Base-by-base conservation (phyloP, 2,113 vertebrate species). In the Riparia riparia region DNA sequence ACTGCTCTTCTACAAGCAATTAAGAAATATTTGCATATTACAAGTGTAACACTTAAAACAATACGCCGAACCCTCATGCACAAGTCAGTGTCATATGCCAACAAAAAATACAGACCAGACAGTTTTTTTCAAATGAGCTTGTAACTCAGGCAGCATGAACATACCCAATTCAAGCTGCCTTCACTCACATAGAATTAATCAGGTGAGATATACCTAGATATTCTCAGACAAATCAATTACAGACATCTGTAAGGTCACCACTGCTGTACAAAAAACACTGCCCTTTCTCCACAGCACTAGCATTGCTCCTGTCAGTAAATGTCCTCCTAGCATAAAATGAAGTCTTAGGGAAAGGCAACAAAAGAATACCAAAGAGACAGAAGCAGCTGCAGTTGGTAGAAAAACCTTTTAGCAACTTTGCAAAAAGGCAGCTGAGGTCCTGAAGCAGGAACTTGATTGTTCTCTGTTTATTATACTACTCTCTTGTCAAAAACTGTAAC, bases 241-340 rank as follows among this genome's bases (percentile, higher is more conserved):
- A 87, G 20, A 29, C 3, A 61, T 18, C 63, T 69, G 17, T 65
- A 86, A 93, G 10, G 25, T 54, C 17, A 83, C 49, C 39, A 49
- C 0, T 25, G 25, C n/a, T 54, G 17, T 19, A 88, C n/a, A 28
- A 47, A 61, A 83, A 57, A 0, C 54, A 32, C 29, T 34, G 29
- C 14, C 47, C 34, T 26, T 89, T 72, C n/a, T 65, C 41, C 32
- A 81, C 14, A 68, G 47, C 42, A 68, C 24, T 60, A 83, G 54
- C 26, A 49, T 2, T 54, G 41, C 31, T 73, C 18, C 2, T 50
- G 20, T 26, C 57, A 80, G 37, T 73, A 49, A 68, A 29, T 1
- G 3, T 63, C 9, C 10, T 54, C 34, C 28, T 28, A 60, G 14
- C 0, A 1, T 49, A 88, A 41, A 5, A 71, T 0, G 6, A 90